Base-by-base conservation (phyloP, 2,888 invertebrate species). In the Nysson spinosus region DNA sequence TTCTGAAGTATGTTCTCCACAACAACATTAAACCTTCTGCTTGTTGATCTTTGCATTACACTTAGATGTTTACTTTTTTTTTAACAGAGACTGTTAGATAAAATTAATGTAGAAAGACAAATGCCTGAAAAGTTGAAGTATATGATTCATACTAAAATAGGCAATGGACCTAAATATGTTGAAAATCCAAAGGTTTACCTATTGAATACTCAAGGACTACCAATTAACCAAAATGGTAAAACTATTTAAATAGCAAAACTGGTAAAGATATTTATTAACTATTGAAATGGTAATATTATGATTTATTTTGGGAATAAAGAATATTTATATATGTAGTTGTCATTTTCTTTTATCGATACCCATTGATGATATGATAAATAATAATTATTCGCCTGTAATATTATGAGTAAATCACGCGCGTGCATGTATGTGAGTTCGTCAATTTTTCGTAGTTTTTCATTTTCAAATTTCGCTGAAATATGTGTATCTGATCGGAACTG, bases 121-220 rank as follows among this genome's bases (percentile, higher is more conserved):
- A 64, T 77, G 35, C 78, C 83, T 20, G 93, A 93, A 81, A 83
- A 90, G 42, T 87, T 97, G 7, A 94, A 95, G 82, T 96, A 95
- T 87, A 90, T 96, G 3, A 96, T 97, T 75, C 91, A 93, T 78
- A 96, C 96, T 0, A 91, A 91, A 88, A 90, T 96, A 57, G 97
- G 97, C 1, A 90, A 92, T 55, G 96, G 96, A 0, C 96, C 96
- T 5, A 88, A 89, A 73, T 86, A 90, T 76, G 77, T 91, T 11
- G 79, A 73, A 6, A 86, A 88, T 60, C 78, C 84, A 0, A 76
- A 82, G 16, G 81, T 88, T 55, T 90, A 91, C 83, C 86, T 92
- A 11, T 74, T 92, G 39, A 86, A 88, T 67, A 84, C 86, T 65
- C 79, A 83, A 61, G 91, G 91, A 20, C 64, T 86, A 35, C 91